Conservation (phyloP, 1,140 invertebrate species). For the Anagrus nilaparvatae region DNA sequence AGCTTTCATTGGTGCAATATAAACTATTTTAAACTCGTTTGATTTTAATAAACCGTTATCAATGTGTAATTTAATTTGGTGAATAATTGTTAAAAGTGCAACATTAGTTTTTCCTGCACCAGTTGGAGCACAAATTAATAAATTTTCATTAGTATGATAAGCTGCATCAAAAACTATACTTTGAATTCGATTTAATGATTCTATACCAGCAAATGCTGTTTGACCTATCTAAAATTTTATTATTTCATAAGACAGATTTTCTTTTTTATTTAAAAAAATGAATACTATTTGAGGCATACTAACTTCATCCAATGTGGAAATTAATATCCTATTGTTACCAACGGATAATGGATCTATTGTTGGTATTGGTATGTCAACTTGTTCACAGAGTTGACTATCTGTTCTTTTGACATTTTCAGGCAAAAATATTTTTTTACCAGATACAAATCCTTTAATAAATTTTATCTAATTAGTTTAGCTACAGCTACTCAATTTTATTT, state of each 20-base stretch:
- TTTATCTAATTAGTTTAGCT: not conserved
- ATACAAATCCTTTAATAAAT: constrained; percentile 56
- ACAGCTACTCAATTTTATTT: not conserved
- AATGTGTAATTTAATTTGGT: constrained; percentile 81
- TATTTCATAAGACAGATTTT: constrained; percentile 6
- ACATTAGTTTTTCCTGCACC: constrained; percentile 98
- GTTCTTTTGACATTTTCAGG: constrained; percentile 66
- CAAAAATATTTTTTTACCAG: constrained; percentile 66
- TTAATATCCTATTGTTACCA: constrained; percentile 57
- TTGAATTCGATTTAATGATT: constrained; percentile 87
- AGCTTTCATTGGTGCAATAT: constrained; percentile 99
- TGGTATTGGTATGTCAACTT: constrained; percentile 77
- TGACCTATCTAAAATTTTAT: constrained; percentile 55
- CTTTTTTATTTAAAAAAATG: constrained; percentile 6
- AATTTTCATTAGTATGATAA: constrained; percentile 93
- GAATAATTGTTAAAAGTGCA: constrained; percentile 84
- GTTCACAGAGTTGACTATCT: constrained; percentile 67
- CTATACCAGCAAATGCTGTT: constrained; percentile 78
- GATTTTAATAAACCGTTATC: constrained; percentile 70
- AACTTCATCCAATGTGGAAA: constrained; percentile 70
- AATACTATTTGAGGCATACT: constrained; percentile 16
- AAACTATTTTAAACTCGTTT: constrained; percentile 97
- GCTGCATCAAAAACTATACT: constrained; percentile 91
- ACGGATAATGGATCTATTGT: constrained; percentile 53
- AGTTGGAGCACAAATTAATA: constrained; percentile 92